Evolutionary conservation across 2,797 vertebrate species (phyloP), one percentile per base, ranked within the genome.

Genomic region (Halcyon smyrnensis): DNA sequence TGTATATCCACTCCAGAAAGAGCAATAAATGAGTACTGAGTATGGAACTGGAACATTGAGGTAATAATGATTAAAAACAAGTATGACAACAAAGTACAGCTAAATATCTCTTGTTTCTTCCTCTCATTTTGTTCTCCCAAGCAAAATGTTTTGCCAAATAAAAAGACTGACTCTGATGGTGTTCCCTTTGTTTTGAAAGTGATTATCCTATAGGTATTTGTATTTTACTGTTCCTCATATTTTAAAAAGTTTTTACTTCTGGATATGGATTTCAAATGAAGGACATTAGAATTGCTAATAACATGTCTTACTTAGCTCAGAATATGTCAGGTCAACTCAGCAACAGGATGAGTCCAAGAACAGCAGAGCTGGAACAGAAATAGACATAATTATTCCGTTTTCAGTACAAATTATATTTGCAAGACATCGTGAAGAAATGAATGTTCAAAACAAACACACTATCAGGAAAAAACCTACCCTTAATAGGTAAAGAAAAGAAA

Each of bases 361-460:
- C 43, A 93, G 27, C 50, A 95, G 46, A 91, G 12, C 34, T 94
- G 43, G 46, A 91, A 93, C 59, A 89, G 85, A 95, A 94, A 94
- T 78, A 86, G 48, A 93, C 8, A 27, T 41, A 91, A 92, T 95
- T 94, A 62, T 77, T 92, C 63, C 17, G 2, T 94, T 96, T 96
- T 86, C 81, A 92, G 34, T 83, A 74, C n/a, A 87, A 95, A 81
- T 23, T 82, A 57, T 54, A 77, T 76, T 92, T 95, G 11, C 19
- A 96, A 95, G 63, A 63, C 88, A 59, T 46, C 83, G 69, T 27
- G 79, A 94, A 94, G 76, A 87, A 78, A 81, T 91, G 8, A 92
- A 87, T 94, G 91, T 95, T 90, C 76, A 96, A 96, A 96, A 75
- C 74, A 87, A 97, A 90, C 4, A 71, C 17, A 20, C 39, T 65